These are phyloP conservation scores for Drosophila auraria DNA, from an alignment of 1,140 invertebrate species.

Conservation along the genomic window DNA sequence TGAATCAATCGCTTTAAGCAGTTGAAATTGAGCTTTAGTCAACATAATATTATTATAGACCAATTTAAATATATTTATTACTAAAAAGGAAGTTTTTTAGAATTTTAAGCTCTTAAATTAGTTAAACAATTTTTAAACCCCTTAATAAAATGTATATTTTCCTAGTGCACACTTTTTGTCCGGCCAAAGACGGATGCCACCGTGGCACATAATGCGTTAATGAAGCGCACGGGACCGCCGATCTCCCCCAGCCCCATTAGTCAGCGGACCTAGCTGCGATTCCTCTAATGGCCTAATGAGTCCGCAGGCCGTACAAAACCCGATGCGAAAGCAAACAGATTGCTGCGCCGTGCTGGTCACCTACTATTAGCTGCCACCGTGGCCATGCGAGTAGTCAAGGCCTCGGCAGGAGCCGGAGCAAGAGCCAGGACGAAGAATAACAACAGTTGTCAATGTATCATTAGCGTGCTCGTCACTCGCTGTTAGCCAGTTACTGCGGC, in stretches of 20 bases:
- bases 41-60: no score
- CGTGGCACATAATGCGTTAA: slow-evolving; percentile 58
- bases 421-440: slow-evolving; percentile 35
- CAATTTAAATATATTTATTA: no score
- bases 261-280: slow-evolving; percentile 31
- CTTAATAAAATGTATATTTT: background rate
- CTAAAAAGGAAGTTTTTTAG: no score
- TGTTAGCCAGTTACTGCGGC: slow-evolving; percentile 29
- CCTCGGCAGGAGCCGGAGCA: background rate
- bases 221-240: slow-evolving; percentile 49
- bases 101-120: no score
- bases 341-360: slow-evolving; percentile 7
- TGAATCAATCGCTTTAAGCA: no score
- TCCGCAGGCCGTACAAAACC: slow-evolving; percentile 47
- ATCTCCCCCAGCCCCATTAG: slow-evolving; percentile 21
- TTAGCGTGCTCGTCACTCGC: slow-evolving; percentile 49
- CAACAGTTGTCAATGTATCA: slow-evolving; percentile 75
- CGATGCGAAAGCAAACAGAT: slow-evolving; percentile 44
- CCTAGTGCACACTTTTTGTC: slow-evolving; percentile 20
- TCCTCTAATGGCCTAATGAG: slow-evolving; percentile 61
- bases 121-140: no score
- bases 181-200: slow-evolving; percentile 33
- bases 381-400: background rate
- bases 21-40: no score
- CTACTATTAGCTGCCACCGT: slow-evolving; percentile 25